Evolutionary conservation across 2,888 invertebrate species (phyloP).

Genomic region (Meiosimyza platycephala): DNA sequence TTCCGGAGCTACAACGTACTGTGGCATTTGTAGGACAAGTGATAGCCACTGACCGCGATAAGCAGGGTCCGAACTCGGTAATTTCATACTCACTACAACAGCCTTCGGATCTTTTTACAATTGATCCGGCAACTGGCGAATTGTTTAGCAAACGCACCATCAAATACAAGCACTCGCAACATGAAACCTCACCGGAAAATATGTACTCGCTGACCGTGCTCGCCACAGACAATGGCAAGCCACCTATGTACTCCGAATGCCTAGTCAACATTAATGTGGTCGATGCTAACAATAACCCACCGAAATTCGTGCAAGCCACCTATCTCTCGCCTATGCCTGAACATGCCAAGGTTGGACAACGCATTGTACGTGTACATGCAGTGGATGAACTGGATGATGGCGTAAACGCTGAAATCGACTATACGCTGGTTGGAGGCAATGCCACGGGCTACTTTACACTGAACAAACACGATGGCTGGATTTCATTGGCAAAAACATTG

Average conservation of each 20-base stretch:
- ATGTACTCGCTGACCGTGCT: slow-evolving; percentile 88
- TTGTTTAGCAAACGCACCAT: slow-evolving; percentile 86
- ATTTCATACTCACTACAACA: slow-evolving; percentile 90
- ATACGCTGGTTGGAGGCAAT: slow-evolving; percentile 80
- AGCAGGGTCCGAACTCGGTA: slow-evolving; percentile 91
- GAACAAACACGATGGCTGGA: slow-evolving; percentile 84
- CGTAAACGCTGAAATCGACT: slow-evolving; percentile 89
- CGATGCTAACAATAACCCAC: slow-evolving; percentile 92
- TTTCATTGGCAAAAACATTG: slow-evolving; percentile 74
- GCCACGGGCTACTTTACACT: slow-evolving; percentile 80
- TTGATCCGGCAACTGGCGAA: slow-evolving; percentile 94
- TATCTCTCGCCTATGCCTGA: slow-evolving; percentile 87
- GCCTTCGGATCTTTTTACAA: slow-evolving; percentile 89
- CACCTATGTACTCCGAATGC: slow-evolving; percentile 91
- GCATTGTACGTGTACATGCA: slow-evolving; percentile 79
- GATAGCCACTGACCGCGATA: slow-evolving; percentile 87
- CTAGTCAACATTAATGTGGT: slow-evolving; percentile 88
- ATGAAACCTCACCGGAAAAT: slow-evolving; percentile 88
- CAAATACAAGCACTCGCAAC: slow-evolving; percentile 83
- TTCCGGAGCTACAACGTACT: slow-evolving; percentile 84
- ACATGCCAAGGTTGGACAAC: slow-evolving; percentile 77
- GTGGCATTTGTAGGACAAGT: slow-evolving; percentile 90
- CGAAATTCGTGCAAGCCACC: slow-evolving; percentile 80
- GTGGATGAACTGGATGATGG: slow-evolving; percentile 85
- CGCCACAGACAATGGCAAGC: slow-evolving; percentile 94